A percentile compares a stretch with the other conserved stretches of the same genome.
Evolutionary conservation across 2,797 vertebrate genomes (phyloP).

Genomic region (Heliangelus exortis): DNA sequence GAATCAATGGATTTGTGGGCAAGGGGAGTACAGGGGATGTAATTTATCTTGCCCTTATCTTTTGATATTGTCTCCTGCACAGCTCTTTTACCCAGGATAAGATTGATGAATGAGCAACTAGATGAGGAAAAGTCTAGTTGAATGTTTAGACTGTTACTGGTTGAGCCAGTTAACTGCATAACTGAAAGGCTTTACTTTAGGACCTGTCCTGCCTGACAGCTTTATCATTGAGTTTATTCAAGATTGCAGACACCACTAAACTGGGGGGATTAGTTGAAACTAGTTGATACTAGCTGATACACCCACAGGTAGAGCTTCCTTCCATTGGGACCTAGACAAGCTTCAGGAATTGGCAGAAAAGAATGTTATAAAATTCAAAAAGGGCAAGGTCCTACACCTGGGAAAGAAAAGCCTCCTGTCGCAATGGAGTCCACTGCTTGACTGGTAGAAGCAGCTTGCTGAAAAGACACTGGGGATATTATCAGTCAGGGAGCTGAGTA

Average conservation of each 20-base stretch:
- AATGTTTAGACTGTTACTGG: neutral
- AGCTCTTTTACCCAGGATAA: neutral
- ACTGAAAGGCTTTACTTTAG: neutral
- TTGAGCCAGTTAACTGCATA: neutral
- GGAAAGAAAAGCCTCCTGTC: neutral
- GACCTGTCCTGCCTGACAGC: neutral
- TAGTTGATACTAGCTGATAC: no score
- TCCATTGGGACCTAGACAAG: neutral
- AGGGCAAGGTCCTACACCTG: neutral
- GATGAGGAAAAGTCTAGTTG: neutral
- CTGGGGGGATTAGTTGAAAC: neutral
- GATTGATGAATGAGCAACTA: neutral
- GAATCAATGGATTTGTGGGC: neutral
- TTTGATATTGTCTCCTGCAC: neutral
- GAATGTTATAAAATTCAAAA: neutral
- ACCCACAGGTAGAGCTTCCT: neutral
- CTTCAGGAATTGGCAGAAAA: neutral
- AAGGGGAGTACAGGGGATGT: neutral
- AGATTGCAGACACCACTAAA: neutral
- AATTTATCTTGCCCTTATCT: neutral
- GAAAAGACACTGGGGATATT: neutral
- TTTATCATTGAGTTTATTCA: neutral
- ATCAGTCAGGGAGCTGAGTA: neutral
- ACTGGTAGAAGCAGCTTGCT: neutral
- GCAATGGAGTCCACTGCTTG: neutral